phyloP scores from a whole-genome alignment of 1,140 invertebrate species.

The Thalassaphorura encarpata region DNA sequence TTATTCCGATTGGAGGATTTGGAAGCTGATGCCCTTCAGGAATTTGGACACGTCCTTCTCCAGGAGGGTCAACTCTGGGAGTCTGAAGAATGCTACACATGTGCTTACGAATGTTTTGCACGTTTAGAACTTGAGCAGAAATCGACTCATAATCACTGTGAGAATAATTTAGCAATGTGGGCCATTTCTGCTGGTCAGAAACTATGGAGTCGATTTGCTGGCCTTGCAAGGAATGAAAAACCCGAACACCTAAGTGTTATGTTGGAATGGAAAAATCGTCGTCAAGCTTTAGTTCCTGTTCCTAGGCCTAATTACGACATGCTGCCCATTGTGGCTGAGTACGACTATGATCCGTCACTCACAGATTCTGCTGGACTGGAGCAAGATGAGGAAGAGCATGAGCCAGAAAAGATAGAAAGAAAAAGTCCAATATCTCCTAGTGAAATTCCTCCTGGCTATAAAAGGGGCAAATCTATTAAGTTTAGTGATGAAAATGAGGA shows the following conservation, averaged over 20 bases:
- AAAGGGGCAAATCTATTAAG: too few species aligned
- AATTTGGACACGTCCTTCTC: slow-evolving; percentile 14
- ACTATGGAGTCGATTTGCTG: slow-evolving; percentile 15
- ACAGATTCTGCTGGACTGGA: too few species aligned
- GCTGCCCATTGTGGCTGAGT: too few species aligned
- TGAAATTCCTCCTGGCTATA: too few species aligned
- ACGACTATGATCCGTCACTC: too few species aligned
- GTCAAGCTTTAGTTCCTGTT: not conserved
- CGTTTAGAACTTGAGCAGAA: not conserved
- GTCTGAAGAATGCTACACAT: slow-evolving; percentile 15
- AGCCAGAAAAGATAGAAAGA: too few species aligned
- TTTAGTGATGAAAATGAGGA: too few species aligned
- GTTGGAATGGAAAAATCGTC: slow-evolving; percentile 1
- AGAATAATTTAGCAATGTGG: slow-evolving; percentile 3
- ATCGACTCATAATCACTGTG: not conserved
- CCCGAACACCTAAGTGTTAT: not conserved
- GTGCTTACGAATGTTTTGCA: slow-evolving; percentile 3
- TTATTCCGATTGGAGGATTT: not conserved
- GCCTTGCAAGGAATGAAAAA: not conserved
- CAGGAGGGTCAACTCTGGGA: slow-evolving; percentile 25
- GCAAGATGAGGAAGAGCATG: too few species aligned
- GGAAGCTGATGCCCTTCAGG: slow-evolving; percentile 5
- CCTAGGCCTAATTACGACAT: not conserved
- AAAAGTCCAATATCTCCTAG: too few species aligned
- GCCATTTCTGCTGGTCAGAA: slow-evolving; percentile 20